Evolutionary conservation across 1,140 invertebrate genomes (phyloP).

Genomic region (Micrasema minimum): DNA sequence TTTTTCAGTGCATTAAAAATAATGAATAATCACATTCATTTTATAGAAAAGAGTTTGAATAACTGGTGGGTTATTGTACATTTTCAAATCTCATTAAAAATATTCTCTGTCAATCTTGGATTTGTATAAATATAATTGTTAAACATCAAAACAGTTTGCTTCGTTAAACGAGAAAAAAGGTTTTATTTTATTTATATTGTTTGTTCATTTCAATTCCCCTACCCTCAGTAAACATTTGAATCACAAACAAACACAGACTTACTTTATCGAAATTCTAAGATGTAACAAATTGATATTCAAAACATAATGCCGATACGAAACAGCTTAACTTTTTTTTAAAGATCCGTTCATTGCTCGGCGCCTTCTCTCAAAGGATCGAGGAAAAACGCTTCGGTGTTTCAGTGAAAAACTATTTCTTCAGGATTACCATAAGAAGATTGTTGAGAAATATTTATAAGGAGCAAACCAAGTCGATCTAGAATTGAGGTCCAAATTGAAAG

Average conservation of each 20-base stretch:
- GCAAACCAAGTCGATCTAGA: conserved; percentile 49
- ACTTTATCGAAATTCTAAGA: neutral
- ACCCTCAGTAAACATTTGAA: no score
- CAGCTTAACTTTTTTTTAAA: conserved; percentile 8
- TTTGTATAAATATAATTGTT: neutral
- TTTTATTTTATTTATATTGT: neutral
- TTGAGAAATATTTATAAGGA: conserved; percentile 54
- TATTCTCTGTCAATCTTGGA: neutral
- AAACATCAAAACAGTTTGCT: neutral
- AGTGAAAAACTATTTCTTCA: conserved; percentile 49
- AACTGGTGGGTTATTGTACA: no score
- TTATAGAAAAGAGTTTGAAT: no score
- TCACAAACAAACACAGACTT: neutral
- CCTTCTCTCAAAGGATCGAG: conserved; percentile 22
- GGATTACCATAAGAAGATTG: conserved; percentile 55
- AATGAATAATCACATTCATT: no score
- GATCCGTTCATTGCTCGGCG: conserved; percentile 12
- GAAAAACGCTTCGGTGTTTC: conserved; percentile 15
- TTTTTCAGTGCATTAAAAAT: no score
- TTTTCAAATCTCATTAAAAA: neutral
- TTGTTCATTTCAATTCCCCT: no score
- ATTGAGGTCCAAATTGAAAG: conserved; percentile 53
- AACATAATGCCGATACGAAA: conserved; percentile 11
- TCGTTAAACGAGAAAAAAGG: neutral
- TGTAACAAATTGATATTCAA: conserved; percentile 25